Conservation (phyloP, 92 coral and sea anemone species). For the Phenganax marumi region DNA sequence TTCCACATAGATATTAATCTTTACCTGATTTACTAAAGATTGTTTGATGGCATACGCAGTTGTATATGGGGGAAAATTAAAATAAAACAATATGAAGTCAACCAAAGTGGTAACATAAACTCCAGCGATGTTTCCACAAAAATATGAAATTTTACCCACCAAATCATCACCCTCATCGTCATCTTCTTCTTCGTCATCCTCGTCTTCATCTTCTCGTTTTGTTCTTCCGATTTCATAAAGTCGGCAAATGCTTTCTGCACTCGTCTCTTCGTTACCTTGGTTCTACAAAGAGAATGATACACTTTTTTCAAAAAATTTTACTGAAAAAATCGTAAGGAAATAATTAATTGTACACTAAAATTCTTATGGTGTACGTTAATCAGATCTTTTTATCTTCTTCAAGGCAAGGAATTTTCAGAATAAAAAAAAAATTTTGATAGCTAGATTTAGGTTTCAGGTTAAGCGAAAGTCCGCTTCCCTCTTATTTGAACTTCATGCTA, state of each 20-base stretch:
- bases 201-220: slow-evolving; percentile 80
- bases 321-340: neutral
- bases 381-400: too few species aligned
- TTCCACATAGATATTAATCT: too few species aligned
- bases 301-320: too few species aligned
- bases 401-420: too few species aligned
- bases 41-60: too few species aligned
- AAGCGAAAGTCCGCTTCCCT: neutral
- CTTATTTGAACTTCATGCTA: too few species aligned
- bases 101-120: neutral
- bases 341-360: neutral
- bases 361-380: neutral
- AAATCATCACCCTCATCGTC: slow-evolving; percentile 5
- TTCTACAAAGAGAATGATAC: slow-evolving; percentile 10
- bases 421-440: too few species aligned
- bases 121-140: neutral
- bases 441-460: neutral
- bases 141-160: neutral
- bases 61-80: neutral
- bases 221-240: slow-evolving; percentile 88
- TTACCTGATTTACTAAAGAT: too few species aligned
- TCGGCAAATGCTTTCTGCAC: slow-evolving; percentile 86
- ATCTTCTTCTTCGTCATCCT: slow-evolving; percentile 70
- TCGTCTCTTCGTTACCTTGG: slow-evolving; percentile 67
- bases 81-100: neutral